Evolutionary conservation across 2,888 invertebrate species (phyloP), one percentile per base, ranked within the genome.

Genomic region (Lottia scabra): DNA sequence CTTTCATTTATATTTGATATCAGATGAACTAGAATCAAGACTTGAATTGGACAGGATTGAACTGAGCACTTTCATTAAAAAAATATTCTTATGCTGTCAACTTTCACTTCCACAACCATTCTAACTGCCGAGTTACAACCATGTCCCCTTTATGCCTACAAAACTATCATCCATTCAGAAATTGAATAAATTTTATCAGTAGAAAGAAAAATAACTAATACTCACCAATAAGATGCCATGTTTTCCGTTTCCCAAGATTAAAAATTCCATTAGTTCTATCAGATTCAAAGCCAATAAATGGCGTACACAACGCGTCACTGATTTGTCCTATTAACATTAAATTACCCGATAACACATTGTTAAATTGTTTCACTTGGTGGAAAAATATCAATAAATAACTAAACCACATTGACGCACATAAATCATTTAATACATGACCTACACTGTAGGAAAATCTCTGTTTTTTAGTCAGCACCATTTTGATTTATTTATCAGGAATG

Each of bases 371-470:
- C 16, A 93, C 93, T 74, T 75, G 68, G 26, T 93, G 92, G 82
- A 96, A 94, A 90, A 93, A 97, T 68, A 97, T 93, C 81, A 97
- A 91, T 65, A 96, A 92, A 89, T 97, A 97, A 1, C 95, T 95
- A 90, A 97, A 97, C 97, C 97, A 97, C 92, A 97, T 94, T 74
- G 96, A 95, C 23, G 96, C 96, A 90, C 95, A 96, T 63, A 97
- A 92, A 90, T 98, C 97, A 89, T 97, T 98, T 81, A 96, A 92
- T 67, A 97, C 93, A 90, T 97, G 97, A 0, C 97, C 97, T 68
- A 96, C 92, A 62, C 93, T 92, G 88, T 87, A 91, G 3, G 87
- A 78, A 30, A 87, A 75, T 66, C 83, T 19, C 56, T 56, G 56
- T 23, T 10, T 23, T 56, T 56, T 56, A 19, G 19, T 56, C 12